Evolutionary conservation across 2,797 vertebrate species (phyloP).

Genomic region (Lithobates pipiens): DNA sequence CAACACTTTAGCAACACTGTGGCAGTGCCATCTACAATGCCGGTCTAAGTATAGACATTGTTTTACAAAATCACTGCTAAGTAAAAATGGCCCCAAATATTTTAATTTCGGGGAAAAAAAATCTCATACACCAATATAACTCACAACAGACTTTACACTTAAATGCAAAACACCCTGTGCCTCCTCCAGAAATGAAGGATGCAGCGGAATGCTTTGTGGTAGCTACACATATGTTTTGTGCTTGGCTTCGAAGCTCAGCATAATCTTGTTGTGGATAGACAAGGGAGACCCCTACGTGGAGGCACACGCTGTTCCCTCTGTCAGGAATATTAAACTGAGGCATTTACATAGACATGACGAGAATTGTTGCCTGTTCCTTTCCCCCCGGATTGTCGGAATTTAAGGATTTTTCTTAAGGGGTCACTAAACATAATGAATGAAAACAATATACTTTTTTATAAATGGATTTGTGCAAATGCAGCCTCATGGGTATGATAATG

Average conservation of each 20-base stretch:
- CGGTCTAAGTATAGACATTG: background rate
- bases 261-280: conserved; percentile 54
- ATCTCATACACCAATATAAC: conserved; percentile 39
- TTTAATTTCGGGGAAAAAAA: conserved; percentile 19
- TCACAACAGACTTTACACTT: conserved; percentile 53
- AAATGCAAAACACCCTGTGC: conserved; percentile 58
- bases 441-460: no score
- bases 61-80: conserved; percentile 3
- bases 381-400: conserved; percentile 29
- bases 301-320: background rate
- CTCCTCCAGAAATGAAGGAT: conserved; percentile 42
- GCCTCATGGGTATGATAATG: no score
- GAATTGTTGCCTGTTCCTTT: conserved; percentile 41
- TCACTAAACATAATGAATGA: no score
- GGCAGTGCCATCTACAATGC: background rate
- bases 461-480: no score
- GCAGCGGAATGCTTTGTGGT: conserved; percentile 38
- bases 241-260: conserved; percentile 41
- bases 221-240: conserved; percentile 56
- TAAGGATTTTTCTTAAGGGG: conserved; percentile 3
- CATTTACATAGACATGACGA: conserved; percentile 16
- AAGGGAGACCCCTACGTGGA: conserved; percentile 40
- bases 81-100: conserved; percentile 1
- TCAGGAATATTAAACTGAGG: conserved; percentile 34
- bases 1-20: background rate